Base-by-base conservation (phyloP, 1,140 invertebrate genomes). In the Diachasmimorpha longicaudata region DNA sequence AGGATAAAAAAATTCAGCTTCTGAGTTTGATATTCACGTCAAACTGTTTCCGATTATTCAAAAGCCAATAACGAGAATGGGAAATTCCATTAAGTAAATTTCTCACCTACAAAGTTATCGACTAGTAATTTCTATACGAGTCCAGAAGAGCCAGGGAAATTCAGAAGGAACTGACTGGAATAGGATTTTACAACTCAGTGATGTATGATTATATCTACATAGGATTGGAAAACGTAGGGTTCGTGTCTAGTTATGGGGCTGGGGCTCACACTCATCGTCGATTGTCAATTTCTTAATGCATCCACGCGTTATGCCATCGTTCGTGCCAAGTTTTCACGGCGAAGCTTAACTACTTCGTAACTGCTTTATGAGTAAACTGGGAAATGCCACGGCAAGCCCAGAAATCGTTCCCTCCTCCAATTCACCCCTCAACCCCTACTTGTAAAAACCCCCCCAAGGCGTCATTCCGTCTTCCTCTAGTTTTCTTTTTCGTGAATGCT, bases 281-380 rank as follows among this genome's bases (percentile, higher is more conserved):
- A 58, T 25, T 72, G 72, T 72, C 72, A 74, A 74, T 74, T 74
- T 36, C 66, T 52, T 72, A 58, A 72, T 55, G 48, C 48, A 72
- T 72, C 48, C 25, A 52, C 25, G 46, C 70, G 70, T 52, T 72
- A 52, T 52, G 58, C 58, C 25, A 74, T 74, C 72, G 44, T 63
- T 25, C 46, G 52, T 70, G 74, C 36, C 67, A 80, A 80, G 76
- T 78, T 79, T 72, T 70, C 71, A 58, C 69, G 39, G 25, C 69
- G 66, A 66, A 31, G 75, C 75, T 77, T 76, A 80, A 80, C 76
- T 79, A 80, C 76, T 79, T 78, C 37, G 71, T 79, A 80, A 81
- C 78, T 80, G 75, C 78, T 80, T 81, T 81, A 80, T 70, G 77
- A 80, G 76, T 80, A 74, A 74, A 74, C 73, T 74, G 44, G 36